These are phyloP conservation scores for Conops quadrifasciatus DNA, from an alignment of 2,888 invertebrate genomes.

Conservation along the genomic window DNA sequence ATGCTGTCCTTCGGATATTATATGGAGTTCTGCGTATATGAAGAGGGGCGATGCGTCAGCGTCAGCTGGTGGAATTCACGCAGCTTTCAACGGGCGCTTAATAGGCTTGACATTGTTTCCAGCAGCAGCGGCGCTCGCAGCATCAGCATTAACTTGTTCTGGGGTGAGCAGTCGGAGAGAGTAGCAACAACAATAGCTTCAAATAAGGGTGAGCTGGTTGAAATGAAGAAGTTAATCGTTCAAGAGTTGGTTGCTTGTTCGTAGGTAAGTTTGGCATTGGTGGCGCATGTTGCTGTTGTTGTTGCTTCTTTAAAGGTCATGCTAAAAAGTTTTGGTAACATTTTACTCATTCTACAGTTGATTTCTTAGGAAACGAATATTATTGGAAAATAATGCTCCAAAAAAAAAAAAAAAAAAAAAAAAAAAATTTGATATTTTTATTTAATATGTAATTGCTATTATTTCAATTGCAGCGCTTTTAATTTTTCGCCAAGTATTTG, in stretches of 20 bases:
- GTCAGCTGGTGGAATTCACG: constrained; percentile 48
- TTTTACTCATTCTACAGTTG: neutral
- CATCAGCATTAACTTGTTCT: constrained; percentile 1
- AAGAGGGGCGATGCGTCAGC: constrained; percentile 35
- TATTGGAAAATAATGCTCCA: too few species aligned
- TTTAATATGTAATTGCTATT: too few species aligned
- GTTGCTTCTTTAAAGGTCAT: neutral
- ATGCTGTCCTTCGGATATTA: constrained; percentile 49
- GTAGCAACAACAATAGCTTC: constrained; percentile 7
- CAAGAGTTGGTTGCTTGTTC: too few species aligned
- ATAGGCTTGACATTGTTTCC: constrained; percentile 40
- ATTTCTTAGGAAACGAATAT: too few species aligned
- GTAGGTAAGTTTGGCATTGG: neutral
- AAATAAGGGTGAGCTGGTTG: neutral
- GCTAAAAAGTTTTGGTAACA: neutral
- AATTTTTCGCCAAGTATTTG: too few species aligned
- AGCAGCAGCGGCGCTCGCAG: neutral
- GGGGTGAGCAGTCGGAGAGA: constrained; percentile 8
- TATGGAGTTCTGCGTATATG: constrained; percentile 36
- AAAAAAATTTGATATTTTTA: too few species aligned
- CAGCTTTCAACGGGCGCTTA: constrained; percentile 34
- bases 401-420: constrained; percentile 7
- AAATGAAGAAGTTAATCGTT: too few species aligned
- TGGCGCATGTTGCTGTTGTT: neutral
- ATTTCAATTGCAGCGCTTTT: too few species aligned